Conservation (phyloP, 2,113 vertebrate species). For the Globicephala melas region DNA sequence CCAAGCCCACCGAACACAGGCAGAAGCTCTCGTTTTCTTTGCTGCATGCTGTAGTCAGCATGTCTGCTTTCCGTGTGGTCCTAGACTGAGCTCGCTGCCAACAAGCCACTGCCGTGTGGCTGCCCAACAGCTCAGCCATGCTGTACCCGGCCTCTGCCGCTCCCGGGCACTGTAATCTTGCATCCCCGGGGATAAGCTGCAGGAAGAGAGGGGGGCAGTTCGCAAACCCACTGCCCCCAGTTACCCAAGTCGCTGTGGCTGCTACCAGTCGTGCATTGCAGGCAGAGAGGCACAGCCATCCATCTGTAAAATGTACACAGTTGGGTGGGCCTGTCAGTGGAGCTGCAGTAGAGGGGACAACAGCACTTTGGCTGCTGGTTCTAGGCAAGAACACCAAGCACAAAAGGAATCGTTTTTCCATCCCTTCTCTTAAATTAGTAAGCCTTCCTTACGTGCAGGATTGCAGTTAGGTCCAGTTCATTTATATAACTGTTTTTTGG, state of each 20-base stretch:
- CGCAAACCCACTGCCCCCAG: neutral
- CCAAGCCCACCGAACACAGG: constrained; percentile 37
- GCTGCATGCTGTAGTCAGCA: constrained; percentile 54
- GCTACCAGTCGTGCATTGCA: neutral
- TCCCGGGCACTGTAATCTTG: neutral
- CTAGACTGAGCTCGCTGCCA: constrained; percentile 26
- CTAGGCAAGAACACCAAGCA: neutral
- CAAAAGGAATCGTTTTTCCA: neutral
- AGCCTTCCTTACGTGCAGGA: neutral
- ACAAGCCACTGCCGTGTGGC: neutral
- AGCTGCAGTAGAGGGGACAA: neutral
- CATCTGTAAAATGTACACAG: neutral
- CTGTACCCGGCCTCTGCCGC: neutral
- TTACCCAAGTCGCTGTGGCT: neutral
- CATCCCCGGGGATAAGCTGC: neutral
- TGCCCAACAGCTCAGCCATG: neutral
- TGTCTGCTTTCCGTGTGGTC: constrained; percentile 65
- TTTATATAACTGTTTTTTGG: neutral
- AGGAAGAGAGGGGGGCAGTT: neutral
- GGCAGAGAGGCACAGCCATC: neutral
- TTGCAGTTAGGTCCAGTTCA: neutral
- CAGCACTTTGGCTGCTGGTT: neutral
- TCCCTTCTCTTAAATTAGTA: neutral
- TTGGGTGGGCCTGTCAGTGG: neutral
- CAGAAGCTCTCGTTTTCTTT: constrained; percentile 52